Evolutionary conservation across 2,888 invertebrate genomes (phyloP), one percentile per base, ranked within the genome.

Genomic region (Deilephila elpenor): DNA sequence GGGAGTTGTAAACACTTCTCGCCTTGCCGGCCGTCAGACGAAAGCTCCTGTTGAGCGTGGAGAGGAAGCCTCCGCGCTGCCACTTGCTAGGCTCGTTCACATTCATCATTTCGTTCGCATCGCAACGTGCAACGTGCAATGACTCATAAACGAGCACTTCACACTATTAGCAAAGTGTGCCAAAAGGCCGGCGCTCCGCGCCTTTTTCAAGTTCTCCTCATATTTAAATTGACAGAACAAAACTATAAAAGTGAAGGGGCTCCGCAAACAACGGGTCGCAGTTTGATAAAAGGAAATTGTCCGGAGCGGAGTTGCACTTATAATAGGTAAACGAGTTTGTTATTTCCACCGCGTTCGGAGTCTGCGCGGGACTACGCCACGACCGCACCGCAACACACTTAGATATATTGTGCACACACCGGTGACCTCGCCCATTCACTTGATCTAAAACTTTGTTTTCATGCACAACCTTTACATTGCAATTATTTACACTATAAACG

Each of bases 1-100:
- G 88, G 25, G 89, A 89, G 76, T 78, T 90, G 75, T 79, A 86
- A 71, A 80, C 82, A 83, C 85, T 89, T 80, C 86, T 89, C 20
- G 91, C 84, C 82, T 89, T 93, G 59, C 88, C 88, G 75, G 88
- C 89, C 34, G 89, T 82, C 75, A 94, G 83, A 73, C 95, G 91
- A 86, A 94, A 93, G 86, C 95, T 95, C 83, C 93, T 90, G 82
- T 95, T 94, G 25, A 94, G 86, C 75, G 90, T 87, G 75, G 92
- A 93, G 82, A 95, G 88, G 87, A 95, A 93, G 75, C 94, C 93
- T 79, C 93, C 93, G 77, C 92, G 90, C 84, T 91, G 90, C 93
- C 92, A 92, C 88, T 93, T 93, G 86, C 82, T 88, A 77, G 92
- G 86, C 82, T 92, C 92, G 83, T 84, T 88, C 86, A 91, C 90